phyloP scores from a whole-genome alignment of 2,888 invertebrate genomes.

The Ashinkailepas kermadecensis region DNA sequence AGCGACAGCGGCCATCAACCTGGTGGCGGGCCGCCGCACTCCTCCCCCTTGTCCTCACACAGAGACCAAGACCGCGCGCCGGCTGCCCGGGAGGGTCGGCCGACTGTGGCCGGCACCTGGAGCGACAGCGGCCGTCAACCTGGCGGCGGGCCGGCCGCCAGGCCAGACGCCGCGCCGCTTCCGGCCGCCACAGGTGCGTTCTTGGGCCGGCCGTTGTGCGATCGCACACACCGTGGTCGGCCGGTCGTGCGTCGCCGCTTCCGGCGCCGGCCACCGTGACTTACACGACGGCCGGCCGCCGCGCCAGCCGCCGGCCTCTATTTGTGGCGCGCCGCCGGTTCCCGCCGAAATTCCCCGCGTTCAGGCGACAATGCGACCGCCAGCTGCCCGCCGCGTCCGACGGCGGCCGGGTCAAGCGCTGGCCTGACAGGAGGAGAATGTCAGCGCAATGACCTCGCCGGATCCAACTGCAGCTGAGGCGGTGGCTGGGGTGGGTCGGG shows the following conservation, averaged over 20 bases:
- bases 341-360: background rate
- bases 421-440: too few species aligned
- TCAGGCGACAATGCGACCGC: slow-evolving; percentile 6
- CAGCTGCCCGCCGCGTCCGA: too few species aligned
- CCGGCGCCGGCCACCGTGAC: background rate
- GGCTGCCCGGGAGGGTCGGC: too few species aligned
- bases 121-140: background rate
- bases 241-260: background rate
- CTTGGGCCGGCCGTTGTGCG: background rate
- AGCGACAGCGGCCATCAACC: background rate
- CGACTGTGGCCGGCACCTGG: background rate
- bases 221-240: too few species aligned
- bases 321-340: background rate
- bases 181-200: background rate
- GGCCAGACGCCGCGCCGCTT: background rate
- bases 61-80: too few species aligned
- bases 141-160: background rate
- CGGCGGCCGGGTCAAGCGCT: too few species aligned
- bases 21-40: too few species aligned
- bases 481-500: too few species aligned
- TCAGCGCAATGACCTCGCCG: too few species aligned
- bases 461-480: too few species aligned
- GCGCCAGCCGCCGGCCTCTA: background rate
- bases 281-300: background rate
- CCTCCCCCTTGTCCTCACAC: too few species aligned